phyloP scores from a whole-genome alignment of 2,113 vertebrate species.

The Brachypteracias leptosomus region DNA sequence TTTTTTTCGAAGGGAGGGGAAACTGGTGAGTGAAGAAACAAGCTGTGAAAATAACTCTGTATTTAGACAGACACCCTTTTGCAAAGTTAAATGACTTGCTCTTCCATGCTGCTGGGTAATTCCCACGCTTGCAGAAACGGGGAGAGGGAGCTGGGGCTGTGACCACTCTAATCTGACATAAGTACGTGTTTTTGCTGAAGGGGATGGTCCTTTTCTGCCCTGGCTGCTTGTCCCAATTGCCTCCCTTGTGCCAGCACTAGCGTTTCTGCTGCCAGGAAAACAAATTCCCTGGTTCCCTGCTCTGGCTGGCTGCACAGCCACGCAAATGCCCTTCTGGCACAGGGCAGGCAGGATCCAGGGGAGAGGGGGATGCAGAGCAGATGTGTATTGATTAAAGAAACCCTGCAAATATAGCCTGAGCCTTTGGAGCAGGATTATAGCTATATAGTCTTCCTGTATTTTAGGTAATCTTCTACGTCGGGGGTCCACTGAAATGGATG shows the following conservation, averaged over 20 bases:
- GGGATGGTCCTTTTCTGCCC: constrained; percentile 25
- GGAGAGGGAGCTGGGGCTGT: background rate
- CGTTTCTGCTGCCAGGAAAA: constrained; percentile 2
- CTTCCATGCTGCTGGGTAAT: background rate
- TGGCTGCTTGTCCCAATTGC: background rate
- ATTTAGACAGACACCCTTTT: background rate
- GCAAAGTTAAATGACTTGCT: background rate
- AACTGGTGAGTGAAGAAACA: background rate
- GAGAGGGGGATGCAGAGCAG: background rate
- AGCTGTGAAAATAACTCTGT: constrained; percentile 13
- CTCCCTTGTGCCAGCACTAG: background rate
- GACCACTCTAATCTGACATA: constrained; percentile 12
- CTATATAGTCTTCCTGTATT: background rate
- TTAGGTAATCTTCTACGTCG: background rate
- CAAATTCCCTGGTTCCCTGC: background rate
- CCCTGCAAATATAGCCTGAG: background rate
- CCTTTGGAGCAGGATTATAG: background rate
- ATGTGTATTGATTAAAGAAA: background rate
- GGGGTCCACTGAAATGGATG: fast-evolving
- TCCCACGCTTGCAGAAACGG: background rate
- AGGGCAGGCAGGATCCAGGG: background rate
- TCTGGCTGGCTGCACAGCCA: background rate
- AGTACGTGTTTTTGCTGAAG: constrained; percentile 3
- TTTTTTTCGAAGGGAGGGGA: background rate
- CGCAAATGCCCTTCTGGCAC: background rate